Base-by-base conservation (phyloP, 2,797 vertebrate species). In the Lepilemur ruficaudatus region DNA sequence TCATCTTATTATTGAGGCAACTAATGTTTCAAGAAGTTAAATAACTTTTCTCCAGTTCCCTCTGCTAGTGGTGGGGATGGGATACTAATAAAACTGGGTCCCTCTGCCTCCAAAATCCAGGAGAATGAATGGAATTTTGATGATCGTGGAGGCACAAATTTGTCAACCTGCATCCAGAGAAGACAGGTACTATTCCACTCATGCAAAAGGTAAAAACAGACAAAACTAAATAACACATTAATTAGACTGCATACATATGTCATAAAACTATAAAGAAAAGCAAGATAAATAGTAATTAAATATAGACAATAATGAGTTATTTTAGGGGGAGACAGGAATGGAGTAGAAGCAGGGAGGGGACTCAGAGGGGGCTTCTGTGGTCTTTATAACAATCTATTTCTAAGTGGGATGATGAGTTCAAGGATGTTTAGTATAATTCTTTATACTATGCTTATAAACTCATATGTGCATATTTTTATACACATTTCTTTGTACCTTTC, bases 111-210 rank as follows among this genome's bases (percentile, higher is more conserved):
- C n/a, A 79, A 80, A 92, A 90, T 18, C 52, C 43, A 41, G 65
- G 86, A 90, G 43, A 79, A 55, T 63, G 13, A 90, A 93, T 70
- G 67, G 63, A 80, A 82, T 50, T 94, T 72, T 81, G 55, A 95
- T 46, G 65, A 55, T 69, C 57, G 2, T 11, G 3, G 72, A 92
- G 65, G 30, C 22, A 89, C 32, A 92, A 14, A 76, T 82, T 23
- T 87, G 32, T 84, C 89, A 35, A 73, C 25, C 35, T 38, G 30
- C 46, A 79, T 61, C 69, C 43, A 46, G 50, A 91, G 41, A 88
- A 17, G 20, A 28, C 30, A n/a, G 80, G 28, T 73, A 86, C 20
- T 32, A 82, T 35, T 78, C n/a, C 32, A 89, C 52, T 78, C 14
- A 46, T 13, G 43, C 12, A n/a, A 89, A 82, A 67, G 15, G 17